Evolutionary conservation across 30 jellyfish, hydroid and myxozoan genomes (phyloP).

Genomic region (Euphysa ruthae): DNA sequence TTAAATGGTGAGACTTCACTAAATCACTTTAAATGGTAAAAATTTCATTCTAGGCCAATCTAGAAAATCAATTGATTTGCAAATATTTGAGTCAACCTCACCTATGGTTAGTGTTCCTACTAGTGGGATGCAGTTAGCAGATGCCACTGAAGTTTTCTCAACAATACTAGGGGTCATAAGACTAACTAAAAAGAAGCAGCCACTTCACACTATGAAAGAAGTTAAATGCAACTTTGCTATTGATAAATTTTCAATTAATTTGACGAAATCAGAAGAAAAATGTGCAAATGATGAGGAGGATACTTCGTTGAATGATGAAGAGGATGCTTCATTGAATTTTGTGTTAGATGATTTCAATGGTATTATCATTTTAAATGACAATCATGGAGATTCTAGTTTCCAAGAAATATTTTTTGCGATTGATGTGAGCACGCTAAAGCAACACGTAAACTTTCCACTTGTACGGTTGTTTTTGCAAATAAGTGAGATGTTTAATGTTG

Average conservation of each 20-base stretch:
- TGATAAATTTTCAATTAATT: background rate
- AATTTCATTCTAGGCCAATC: no score
- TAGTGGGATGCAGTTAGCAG: conserved; percentile 92
- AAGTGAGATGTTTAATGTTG: conserved; percentile 55
- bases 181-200: conserved; percentile 17
- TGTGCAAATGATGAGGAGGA: no score
- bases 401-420: no score
- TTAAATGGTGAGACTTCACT: no score
- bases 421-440: conserved; percentile 15
- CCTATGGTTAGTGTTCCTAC: conserved; percentile 97
- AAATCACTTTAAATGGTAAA: no score
- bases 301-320: no score
- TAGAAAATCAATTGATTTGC: conserved; percentile 5
- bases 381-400: background rate
- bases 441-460: conserved; percentile 63
- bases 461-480: conserved; percentile 66
- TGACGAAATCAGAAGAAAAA: background rate
- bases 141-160: conserved; percentile 65
- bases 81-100: conserved; percentile 30
- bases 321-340: background rate
- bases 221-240: background rate
- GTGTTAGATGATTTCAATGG: background rate
- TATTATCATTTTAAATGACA: background rate
- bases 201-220: background rate
- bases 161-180: conserved; percentile 59